phyloP scores from a whole-genome alignment of 1,140 invertebrate species.

The Drosophila ambigua region DNA sequence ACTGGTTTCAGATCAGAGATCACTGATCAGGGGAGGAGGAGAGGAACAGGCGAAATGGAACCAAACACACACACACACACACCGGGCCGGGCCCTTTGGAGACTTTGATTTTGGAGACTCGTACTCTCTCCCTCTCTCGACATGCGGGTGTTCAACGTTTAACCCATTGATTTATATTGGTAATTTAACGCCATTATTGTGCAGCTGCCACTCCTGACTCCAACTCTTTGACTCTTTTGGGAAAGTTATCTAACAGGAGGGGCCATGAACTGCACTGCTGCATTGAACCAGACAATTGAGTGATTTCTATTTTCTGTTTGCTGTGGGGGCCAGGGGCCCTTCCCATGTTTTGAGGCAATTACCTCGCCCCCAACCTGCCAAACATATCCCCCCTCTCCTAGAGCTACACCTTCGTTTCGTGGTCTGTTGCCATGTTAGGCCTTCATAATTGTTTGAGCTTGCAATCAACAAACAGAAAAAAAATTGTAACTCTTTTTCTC shows the following conservation, averaged over 20 bases:
- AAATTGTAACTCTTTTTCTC: conserved; percentile 24
- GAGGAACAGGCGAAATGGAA: not conserved
- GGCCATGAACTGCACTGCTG: conserved; percentile 73
- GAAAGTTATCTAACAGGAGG: conserved; percentile 66
- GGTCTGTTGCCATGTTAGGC: conserved; percentile 67
- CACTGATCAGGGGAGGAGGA: not conserved
- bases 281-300: conserved; percentile 70
- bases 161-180: conserved; percentile 80
- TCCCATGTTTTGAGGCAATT: conserved; percentile 38
- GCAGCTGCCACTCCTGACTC: conserved; percentile 49
- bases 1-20: conserved; percentile 54
- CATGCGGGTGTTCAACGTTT: conserved; percentile 55
- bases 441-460: conserved; percentile 71
- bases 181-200: conserved; percentile 78
- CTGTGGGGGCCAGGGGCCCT: conserved; percentile 26
- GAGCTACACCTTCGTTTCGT: conserved; percentile 26
- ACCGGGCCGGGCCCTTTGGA: conserved; percentile 40
- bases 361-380: conserved; percentile 13
- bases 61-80: conserved; percentile 36
- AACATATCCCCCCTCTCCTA: conserved; percentile 9
- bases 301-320: conserved; percentile 18
- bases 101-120: conserved; percentile 22
- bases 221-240: conserved; percentile 21
- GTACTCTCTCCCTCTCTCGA: not conserved
- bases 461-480: conserved; percentile 22